Conservation (phyloP, 2,888 invertebrate genomes). For the Chymomyza amoena region DNA sequence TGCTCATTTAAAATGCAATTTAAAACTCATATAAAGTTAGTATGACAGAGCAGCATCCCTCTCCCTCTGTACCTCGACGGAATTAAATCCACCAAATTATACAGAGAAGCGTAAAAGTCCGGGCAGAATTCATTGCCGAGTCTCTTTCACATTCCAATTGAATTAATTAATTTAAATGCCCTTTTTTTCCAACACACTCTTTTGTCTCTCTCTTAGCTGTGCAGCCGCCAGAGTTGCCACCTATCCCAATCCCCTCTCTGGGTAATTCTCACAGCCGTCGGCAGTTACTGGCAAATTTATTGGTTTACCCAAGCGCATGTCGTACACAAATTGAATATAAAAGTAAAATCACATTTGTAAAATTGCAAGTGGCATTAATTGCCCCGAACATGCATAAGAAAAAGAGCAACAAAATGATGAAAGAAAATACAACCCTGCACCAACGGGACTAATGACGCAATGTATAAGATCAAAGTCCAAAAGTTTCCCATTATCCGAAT, state of each 20-base stretch:
- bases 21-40: slow-evolving; percentile 29
- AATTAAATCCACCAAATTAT: slow-evolving; percentile 41
- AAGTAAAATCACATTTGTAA: slow-evolving; percentile 41
- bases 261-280: background rate
- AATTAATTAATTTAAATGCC: slow-evolving; percentile 62
- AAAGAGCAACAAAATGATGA: too few species aligned
- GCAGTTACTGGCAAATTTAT: slow-evolving; percentile 54
- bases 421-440: background rate
- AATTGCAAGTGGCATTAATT: slow-evolving; percentile 23
- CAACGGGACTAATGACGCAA: background rate
- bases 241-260: slow-evolving; percentile 15
- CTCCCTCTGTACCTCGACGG: background rate
- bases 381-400: background rate
- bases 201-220: background rate
- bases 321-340: slow-evolving; percentile 35
- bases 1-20: slow-evolving; percentile 41
- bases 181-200: slow-evolving; percentile 25
- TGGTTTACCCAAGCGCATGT: slow-evolving; percentile 33
- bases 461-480: too few species aligned
- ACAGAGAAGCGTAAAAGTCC: background rate
- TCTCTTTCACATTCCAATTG: slow-evolving; percentile 48
- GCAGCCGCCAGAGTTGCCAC: background rate
- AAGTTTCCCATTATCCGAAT: too few species aligned
- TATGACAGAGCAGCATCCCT: slow-evolving; percentile 32
- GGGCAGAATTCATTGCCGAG: background rate